Percentiles rank a stretch among this genome's conserved stretches.
These are phyloP conservation scores for Tenrec ecaudatus DNA, from an alignment of 2,113 vertebrate species.

Conservation along the genomic window DNA sequence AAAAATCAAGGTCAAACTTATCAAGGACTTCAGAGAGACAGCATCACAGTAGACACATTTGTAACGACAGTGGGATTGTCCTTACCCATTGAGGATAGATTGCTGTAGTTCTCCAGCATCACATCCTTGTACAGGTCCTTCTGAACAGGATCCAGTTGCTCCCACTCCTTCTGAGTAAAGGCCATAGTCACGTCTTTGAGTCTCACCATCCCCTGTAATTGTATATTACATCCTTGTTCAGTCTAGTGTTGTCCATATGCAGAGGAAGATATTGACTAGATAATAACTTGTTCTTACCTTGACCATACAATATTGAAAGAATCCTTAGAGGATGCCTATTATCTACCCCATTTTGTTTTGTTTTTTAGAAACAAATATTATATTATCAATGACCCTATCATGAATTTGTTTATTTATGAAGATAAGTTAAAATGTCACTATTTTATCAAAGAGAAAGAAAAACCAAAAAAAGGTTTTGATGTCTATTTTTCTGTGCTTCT, in stretches of 20 bases:
- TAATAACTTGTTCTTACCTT: slow-evolving; percentile 25
- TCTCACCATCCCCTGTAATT: slow-evolving; percentile 46
- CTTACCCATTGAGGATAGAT: slow-evolving; percentile 67
- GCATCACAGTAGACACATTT: background rate
- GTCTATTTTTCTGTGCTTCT: too few relatives aligned
- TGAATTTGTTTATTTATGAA: slow-evolving; percentile 25
- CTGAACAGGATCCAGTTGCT: slow-evolving; percentile 60
- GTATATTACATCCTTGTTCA: slow-evolving; percentile 23
- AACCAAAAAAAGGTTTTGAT: background rate
- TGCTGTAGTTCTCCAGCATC: slow-evolving; percentile 68
- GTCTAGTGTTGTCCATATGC: background rate
- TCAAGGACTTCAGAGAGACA: background rate
- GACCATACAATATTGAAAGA: background rate
- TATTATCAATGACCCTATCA: background rate
- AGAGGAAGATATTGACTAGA: background rate
- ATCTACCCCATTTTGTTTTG: background rate
- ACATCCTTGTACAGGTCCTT: slow-evolving; percentile 62
- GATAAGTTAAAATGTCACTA: background rate
- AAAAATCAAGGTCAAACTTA: background rate
- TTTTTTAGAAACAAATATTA: slow-evolving; percentile 52
- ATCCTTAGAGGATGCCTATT: background rate
- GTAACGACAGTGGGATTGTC: background rate
- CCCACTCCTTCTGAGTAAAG: slow-evolving; percentile 72
- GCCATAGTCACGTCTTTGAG: slow-evolving; percentile 73
- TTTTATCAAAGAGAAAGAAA: background rate